Conservation (phyloP, 2,113 vertebrate species). For the Cryptomyrus ogoouensis region DNA sequence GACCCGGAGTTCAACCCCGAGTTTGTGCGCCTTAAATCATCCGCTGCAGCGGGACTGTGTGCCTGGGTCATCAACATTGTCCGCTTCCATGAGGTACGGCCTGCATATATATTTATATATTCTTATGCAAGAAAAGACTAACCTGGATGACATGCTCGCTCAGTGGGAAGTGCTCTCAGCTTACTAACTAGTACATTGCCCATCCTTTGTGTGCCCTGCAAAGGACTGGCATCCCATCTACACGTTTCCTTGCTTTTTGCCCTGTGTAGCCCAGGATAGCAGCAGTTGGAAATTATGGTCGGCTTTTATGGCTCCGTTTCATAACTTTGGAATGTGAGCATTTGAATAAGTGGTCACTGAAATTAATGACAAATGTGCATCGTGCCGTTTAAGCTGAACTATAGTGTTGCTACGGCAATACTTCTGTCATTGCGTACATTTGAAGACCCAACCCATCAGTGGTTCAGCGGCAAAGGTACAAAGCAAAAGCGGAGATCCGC, state of each 20-base stretch:
- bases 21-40: slow-evolving; percentile 67
- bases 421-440: slow-evolving; percentile 73
- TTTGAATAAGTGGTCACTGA: neutral
- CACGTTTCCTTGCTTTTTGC: neutral
- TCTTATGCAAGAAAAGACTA: neutral
- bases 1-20: slow-evolving; percentile 70
- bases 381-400: neutral
- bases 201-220: neutral
- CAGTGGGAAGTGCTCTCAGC: neutral
- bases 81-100: slow-evolving; percentile 57
- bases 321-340: neutral
- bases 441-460: slow-evolving; percentile 60
- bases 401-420: slow-evolving; percentile 20
- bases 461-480: neutral
- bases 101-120: neutral
- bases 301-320: neutral
- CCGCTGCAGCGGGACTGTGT: slow-evolving; percentile 58
- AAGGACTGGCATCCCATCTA: neutral
- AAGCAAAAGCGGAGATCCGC: neutral
- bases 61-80: slow-evolving; percentile 66
- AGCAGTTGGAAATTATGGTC: neutral
- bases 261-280: neutral
- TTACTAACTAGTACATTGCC: neutral
- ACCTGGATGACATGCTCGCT: neutral
- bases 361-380: neutral